A percentile compares a stretch with the other conserved stretches of the same genome.
These are phyloP conservation scores for Halyomorpha halys DNA, from an alignment of 1,140 invertebrate genomes.

Conservation along the genomic window DNA sequence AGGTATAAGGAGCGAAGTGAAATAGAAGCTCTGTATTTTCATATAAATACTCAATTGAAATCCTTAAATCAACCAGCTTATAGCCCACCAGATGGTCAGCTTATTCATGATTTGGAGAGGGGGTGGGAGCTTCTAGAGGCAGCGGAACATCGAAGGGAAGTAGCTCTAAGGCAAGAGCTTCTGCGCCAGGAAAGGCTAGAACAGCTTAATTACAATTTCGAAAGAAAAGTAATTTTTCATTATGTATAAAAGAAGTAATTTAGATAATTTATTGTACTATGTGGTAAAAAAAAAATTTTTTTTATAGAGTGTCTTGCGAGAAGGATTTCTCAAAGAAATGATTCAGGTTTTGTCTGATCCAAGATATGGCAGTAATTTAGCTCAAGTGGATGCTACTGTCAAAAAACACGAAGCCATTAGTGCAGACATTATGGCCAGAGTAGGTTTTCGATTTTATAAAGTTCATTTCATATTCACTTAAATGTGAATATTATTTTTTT, in stretches of 20 bases:
- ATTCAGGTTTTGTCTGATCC: constrained; percentile 90
- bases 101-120: constrained; percentile 84
- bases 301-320: constrained; percentile 68
- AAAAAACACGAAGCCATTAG: constrained; percentile 98
- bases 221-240: constrained; percentile 59
- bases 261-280: not conserved
- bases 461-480: not conserved
- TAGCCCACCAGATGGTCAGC: constrained; percentile 78
- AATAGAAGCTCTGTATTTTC: constrained; percentile 92
- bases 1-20: constrained; percentile 93
- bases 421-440: constrained; percentile 84
- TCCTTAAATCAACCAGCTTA: constrained; percentile 84
- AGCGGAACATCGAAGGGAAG: constrained; percentile 87
- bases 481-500: not conserved
- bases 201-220: constrained; percentile 91
- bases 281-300: constrained; percentile 5
- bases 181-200: constrained; percentile 87
- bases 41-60: constrained; percentile 92
- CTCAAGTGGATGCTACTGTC: constrained; percentile 90
- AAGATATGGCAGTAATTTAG: constrained; percentile 76
- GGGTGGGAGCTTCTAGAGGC: constrained; percentile 88
- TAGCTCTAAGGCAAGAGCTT: constrained; percentile 82
- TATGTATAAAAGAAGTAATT: not conserved
- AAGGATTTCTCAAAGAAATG: constrained; percentile 96
- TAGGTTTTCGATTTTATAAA: constrained; percentile 33